Evolutionary conservation across 2,113 vertebrate genomes (phyloP).

Genomic region (Meles meles): DNA sequence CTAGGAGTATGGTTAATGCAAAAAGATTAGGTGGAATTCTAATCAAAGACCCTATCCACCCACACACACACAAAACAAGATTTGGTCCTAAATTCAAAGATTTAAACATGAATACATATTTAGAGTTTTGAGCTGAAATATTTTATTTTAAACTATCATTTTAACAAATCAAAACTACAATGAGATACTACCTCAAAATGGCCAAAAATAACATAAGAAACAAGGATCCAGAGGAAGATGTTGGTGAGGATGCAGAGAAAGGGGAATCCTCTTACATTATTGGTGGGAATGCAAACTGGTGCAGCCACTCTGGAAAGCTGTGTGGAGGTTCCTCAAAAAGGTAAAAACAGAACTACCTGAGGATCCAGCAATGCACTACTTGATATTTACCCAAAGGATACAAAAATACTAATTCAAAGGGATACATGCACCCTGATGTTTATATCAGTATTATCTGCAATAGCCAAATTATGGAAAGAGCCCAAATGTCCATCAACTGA

Average conservation of each 20-base stretch:
- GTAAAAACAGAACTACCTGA: neutral
- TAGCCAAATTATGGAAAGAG: too few relatives aligned
- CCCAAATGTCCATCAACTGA: too few relatives aligned
- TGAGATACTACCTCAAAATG: neutral
- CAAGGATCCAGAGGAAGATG: neutral
- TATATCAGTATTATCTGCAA: too few relatives aligned
- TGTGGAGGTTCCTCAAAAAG: neutral
- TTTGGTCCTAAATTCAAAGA: neutral
- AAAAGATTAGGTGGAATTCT: neutral
- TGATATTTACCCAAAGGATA: neutral
- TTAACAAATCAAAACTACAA: neutral
- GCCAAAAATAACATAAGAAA: neutral
- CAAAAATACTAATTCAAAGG: neutral
- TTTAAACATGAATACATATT: neutral
- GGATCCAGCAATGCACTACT: neutral
- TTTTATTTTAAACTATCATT: neutral
- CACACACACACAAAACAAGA: neutral
- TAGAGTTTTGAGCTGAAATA: conserved; percentile 10
- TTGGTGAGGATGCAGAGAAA: neutral
- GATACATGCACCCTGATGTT: too few relatives aligned
- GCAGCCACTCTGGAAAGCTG: neutral
- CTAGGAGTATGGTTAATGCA: neutral
- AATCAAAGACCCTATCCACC: neutral
- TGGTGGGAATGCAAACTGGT: neutral
- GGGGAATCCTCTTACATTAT: neutral